Evolutionary conservation across 2,797 vertebrate genomes (phyloP), one percentile per base, ranked within the genome.

Genomic region (Aphelocoma californica): DNA sequence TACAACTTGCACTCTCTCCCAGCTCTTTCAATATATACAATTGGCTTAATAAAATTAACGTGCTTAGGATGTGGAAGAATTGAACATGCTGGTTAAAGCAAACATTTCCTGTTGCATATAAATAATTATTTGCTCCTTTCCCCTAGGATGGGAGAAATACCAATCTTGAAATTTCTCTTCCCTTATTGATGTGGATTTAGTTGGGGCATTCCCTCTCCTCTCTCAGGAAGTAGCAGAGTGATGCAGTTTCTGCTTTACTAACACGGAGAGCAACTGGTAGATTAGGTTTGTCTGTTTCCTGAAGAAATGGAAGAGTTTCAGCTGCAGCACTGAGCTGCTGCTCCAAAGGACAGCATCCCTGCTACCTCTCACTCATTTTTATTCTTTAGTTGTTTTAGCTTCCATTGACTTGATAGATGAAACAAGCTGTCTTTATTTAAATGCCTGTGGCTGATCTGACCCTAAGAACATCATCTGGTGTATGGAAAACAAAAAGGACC

Each of bases 11-110:
- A 21, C 32, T 86, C 47, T 73, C 31, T 82, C 54, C 36, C 40
- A 81, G 61, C 29, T 90, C 51, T 89, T 91, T 74, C 73, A 50
- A 0, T 83, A 28, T 57, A 60, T 60, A 64, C 61, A 83, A 8
- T 64, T 88, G 75, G 48, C 73, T 93, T 92, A 67, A 90, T 94
- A 96, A 95, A 92, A 77, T 86, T 70, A 34, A 88, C 26, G 7
- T 90, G 80, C 57, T 94, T 88, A 93, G 93, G 77, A 91, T 94
- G 65, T 90, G 92, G 92, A 88, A 64, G 82, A 94, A 94, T 57
- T 93, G 75, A 88, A 81, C 2, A 0, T 48, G 45, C 72, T 94
- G 77, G 82, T 92, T 96, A 90, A 88, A 94, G 61, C 90, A 88
- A 54, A 81, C 58, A 34, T 92, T 94, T 94, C 88, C 86, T 94